Base-by-base conservation (phyloP, 2,888 invertebrate genomes). In the Meiosimyza platycephala region DNA sequence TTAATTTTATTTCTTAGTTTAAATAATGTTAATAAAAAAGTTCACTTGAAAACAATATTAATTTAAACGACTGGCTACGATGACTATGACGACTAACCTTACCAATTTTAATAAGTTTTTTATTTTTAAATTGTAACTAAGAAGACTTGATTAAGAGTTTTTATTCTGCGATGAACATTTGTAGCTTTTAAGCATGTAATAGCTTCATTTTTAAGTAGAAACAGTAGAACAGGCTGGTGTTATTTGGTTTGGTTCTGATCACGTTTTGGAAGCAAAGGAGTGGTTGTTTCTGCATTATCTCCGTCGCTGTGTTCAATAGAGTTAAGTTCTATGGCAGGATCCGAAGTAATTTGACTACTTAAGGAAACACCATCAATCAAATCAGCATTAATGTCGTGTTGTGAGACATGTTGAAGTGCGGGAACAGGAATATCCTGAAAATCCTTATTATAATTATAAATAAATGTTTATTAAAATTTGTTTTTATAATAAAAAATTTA, bases 301-400 rank as follows among this genome's bases (percentile, higher is more conserved):
- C 77, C 79, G 16, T 78, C 82, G 68, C 80, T 80, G 51, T 79
- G 77, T 12, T 80, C 80, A 48, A 79, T 78, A 71, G 78, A 79
- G 63, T 80, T 81, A 12, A 79, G 76, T 63, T 83, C 82, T 28
- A 71, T 76, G 12, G 75, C 80, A 6, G 79, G 80, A 75, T 84
- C 85, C 54, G 84, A 84, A 48, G 83, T 80, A 55, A 84, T 79
- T 64, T 84, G 79, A 76, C 84, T 85, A 73, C 81, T 84, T 47
- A 84, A 74, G 13, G 84, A 85, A 7, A 82, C 80, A 57, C 79
- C 80, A 73, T 84, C 85, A 18, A 81, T 81, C 57, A 79, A 78
- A 52, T 84, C 83, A 33, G 78, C 78, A 59, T 75, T 78, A 68
- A 78, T 78, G 47, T 75, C 79, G n/a, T 72, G 71, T 64, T 77